Conservation (phyloP, 2,888 invertebrate genomes). For the Scrobipalpa atriplicella region DNA sequence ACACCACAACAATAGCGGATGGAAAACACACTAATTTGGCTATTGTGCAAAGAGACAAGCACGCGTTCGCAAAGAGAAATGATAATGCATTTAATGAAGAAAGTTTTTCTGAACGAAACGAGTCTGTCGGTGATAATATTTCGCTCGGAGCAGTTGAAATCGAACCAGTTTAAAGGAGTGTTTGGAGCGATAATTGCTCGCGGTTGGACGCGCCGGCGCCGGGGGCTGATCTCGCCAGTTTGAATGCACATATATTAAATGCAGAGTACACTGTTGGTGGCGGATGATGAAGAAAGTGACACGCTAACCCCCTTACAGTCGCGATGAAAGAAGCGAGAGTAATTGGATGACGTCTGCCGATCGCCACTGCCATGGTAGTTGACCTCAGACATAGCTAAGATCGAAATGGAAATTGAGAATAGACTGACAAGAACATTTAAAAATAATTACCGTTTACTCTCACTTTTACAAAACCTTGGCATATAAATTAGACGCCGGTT, state of each 20-base stretch:
- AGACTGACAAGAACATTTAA: constrained; percentile 19
- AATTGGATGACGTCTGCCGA: constrained; percentile 53
- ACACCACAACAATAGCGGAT: constrained; percentile 59
- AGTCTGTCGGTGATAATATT: constrained; percentile 49
- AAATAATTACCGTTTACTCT: constrained; percentile 14
- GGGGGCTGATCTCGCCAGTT: constrained; percentile 25
- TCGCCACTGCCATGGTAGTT: constrained; percentile 29
- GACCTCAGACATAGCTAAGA: constrained; percentile 34
- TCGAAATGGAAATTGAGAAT: constrained; percentile 29
- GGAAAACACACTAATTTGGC: constrained; percentile 60
- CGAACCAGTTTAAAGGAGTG: constrained; percentile 37
- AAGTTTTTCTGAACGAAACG: constrained; percentile 72
- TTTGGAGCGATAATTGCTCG: constrained; percentile 31
- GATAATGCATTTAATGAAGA: constrained; percentile 73
- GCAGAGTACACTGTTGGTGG: constrained; percentile 40
- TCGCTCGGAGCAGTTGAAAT: constrained; percentile 45
- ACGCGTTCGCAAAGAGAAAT: constrained; percentile 66
- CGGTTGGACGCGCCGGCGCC: constrained; percentile 21
- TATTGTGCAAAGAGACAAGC: constrained; percentile 60
- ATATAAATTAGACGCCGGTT: neutral
- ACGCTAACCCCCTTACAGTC: constrained; percentile 61
- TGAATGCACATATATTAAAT: constrained; percentile 25
- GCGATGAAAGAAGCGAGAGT: constrained; percentile 65
- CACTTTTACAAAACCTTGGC: constrained; percentile 18
- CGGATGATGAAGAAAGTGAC: constrained; percentile 71